A percentile compares a stretch with the other conserved stretches of the same genome.
phyloP scores from a whole-genome alignment of 2,888 invertebrate species.

The Hybos culiciformis region DNA sequence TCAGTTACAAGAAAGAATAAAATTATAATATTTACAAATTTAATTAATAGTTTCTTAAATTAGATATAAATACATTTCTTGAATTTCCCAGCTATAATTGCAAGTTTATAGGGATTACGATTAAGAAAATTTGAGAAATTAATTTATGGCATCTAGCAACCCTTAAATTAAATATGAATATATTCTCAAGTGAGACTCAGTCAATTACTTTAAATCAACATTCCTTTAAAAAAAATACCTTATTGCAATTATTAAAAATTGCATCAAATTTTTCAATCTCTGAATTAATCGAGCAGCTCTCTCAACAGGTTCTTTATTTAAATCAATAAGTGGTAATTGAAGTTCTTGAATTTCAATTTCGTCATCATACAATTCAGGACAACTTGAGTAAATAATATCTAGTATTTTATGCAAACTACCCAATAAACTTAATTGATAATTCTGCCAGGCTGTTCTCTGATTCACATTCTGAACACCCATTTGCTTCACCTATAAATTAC shows the following conservation, averaged over 20 bases:
- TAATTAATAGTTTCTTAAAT: no score
- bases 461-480: constrained; percentile 22
- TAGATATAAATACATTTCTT: no score
- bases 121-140: no score
- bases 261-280: constrained; percentile 20
- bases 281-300: constrained; percentile 19
- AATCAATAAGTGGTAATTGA: constrained; percentile 11
- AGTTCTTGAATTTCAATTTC: constrained; percentile 13
- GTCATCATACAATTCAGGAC: constrained; percentile 20
- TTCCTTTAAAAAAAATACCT: constrained; percentile 13
- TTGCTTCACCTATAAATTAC: constrained; percentile 16
- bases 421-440: constrained; percentile 21
- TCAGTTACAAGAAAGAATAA: no score
- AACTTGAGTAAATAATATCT: constrained; percentile 20
- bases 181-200: no score
- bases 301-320: constrained; percentile 20
- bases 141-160: no score
- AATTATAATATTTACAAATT: no score
- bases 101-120: no score
- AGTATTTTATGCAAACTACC: constrained; percentile 20
- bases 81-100: no score
- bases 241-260: constrained; percentile 19
- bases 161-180: no score
- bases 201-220: not conserved
- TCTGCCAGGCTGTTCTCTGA: constrained; percentile 24